Evolutionary conservation across 2,113 vertebrate genomes (phyloP).

Genomic region (Megaceryle torquata): DNA sequence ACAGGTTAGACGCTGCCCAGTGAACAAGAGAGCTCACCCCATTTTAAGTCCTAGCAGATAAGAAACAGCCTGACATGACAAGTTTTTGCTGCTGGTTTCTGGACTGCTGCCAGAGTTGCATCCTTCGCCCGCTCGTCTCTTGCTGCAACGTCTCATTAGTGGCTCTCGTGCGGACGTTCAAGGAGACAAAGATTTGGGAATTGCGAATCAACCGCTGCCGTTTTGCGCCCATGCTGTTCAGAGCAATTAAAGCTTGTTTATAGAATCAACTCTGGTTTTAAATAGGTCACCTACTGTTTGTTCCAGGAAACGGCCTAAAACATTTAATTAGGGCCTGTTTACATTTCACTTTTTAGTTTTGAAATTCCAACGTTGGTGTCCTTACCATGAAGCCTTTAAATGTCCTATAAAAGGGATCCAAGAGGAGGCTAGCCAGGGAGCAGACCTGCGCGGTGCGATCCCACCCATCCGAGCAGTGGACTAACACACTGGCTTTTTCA

Average conservation of each 20-base stretch:
- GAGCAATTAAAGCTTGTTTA: background rate
- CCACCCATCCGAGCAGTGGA: constrained; percentile 85
- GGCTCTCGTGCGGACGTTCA: background rate
- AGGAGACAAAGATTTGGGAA: background rate
- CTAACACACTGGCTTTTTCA: constrained; percentile 78
- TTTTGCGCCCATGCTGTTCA: background rate
- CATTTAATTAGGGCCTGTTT: background rate
- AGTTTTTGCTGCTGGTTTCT: background rate
- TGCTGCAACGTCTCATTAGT: background rate
- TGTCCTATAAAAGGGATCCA: constrained; percentile 82
- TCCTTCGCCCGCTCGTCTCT: background rate
- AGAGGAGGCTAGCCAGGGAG: constrained; percentile 76
- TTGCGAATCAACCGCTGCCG: background rate
- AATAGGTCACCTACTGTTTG: background rate
- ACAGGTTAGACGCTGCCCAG: background rate
- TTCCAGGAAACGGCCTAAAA: background rate
- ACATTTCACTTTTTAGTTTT: background rate
- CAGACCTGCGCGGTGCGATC: constrained; percentile 83
- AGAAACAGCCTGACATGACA: background rate
- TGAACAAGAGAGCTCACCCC: background rate
- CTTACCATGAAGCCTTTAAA: constrained; percentile 84
- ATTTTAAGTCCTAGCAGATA: background rate
- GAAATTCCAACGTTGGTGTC: rapidly evolving
- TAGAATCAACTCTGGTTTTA: background rate
- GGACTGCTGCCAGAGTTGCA: background rate